A percentile compares a stretch with the other conserved stretches of the same genome.
phyloP scores from a whole-genome alignment of 2,797 vertebrate genomes.

The Malacoraja senta region DNA sequence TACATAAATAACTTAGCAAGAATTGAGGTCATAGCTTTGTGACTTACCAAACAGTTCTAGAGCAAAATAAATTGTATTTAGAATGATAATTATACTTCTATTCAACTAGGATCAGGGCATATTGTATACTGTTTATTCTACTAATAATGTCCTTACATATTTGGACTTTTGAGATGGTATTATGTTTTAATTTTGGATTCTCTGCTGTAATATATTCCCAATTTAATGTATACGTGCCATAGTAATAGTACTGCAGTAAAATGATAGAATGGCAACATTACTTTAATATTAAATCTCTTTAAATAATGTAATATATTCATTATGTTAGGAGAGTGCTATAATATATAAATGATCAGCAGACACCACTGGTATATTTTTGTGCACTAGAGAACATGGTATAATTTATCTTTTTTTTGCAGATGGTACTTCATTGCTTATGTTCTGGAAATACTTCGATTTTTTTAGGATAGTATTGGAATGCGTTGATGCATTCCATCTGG shows the following conservation, averaged over 20 bases:
- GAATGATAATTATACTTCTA: neutral
- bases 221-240: neutral
- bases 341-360: neutral
- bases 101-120: neutral
- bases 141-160: neutral
- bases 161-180: neutral
- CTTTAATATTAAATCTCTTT: neutral
- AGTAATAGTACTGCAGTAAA: neutral
- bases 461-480: neutral
- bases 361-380: neutral
- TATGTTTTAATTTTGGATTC: too few relatives aligned
- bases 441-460: neutral
- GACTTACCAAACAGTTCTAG: neutral
- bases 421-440: neutral
- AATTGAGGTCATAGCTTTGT: neutral
- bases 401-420: neutral
- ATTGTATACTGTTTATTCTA: neutral
- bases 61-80: neutral
- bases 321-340: neutral
- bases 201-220: neutral
- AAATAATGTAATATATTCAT: neutral
- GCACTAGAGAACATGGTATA: neutral
- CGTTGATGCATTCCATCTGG: too few relatives aligned
- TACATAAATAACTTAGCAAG: neutral
- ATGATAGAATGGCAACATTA: neutral